Percentiles rank a stretch among this genome's conserved stretches.
Evolutionary conservation across 2,888 invertebrate genomes (phyloP).

Genomic region (Harpalus rubripes): DNA sequence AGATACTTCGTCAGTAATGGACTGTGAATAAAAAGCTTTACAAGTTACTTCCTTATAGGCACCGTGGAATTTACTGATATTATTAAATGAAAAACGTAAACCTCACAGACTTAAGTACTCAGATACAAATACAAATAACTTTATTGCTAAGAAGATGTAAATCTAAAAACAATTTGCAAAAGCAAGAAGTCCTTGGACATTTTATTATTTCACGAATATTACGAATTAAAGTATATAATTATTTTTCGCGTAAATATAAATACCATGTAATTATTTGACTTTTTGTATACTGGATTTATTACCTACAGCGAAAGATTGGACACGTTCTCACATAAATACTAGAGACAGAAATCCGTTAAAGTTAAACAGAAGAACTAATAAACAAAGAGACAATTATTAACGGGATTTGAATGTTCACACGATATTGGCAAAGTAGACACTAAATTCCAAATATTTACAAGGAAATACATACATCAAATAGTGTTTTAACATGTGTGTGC

Average conservation of each 20-base stretch:
- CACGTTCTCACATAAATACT: conserved; percentile 45
- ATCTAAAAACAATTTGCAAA: conserved; percentile 19
- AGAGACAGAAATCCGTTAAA: conserved; percentile 18
- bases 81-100: not conserved
- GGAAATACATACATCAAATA: conserved; percentile 25
- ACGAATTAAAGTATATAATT: conserved; percentile 41
- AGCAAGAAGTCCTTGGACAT: conserved; percentile 37
- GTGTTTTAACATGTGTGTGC: not conserved
- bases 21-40: not conserved
- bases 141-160: not conserved
- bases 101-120: not conserved
- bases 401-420: conserved; percentile 40
- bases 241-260: conserved; percentile 11
- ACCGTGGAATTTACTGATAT: not conserved
- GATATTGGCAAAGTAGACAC: conserved; percentile 23
- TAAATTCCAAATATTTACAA: conserved; percentile 42
- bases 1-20: not conserved
- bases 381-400: conserved; percentile 51
- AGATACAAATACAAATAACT: conserved; percentile 3
- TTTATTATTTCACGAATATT: conserved; percentile 45
- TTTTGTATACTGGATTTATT: conserved; percentile 13
- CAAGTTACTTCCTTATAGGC: not conserved
- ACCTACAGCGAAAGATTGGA: conserved; percentile 1
- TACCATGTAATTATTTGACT: conserved; percentile 46
- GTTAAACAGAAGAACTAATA: conserved; percentile 29